Base-by-base conservation (phyloP, 1,140 invertebrate species). In the Calosoma granatense region DNA sequence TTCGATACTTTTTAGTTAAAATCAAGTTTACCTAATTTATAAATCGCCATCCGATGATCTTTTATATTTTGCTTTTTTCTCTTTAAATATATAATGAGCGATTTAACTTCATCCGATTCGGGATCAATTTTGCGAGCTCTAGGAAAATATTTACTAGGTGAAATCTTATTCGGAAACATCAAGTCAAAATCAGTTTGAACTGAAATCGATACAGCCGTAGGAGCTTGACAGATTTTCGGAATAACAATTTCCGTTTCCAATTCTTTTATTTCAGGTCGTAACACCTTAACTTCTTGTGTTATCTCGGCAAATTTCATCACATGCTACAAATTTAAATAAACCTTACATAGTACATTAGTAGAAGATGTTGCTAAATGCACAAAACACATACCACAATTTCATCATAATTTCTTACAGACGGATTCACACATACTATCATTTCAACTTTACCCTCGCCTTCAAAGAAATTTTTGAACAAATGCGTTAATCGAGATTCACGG, bases 381-480 rank as follows among this genome's bases (percentile, higher is more conserved):
- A n/a, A n/a, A n/a, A n/a, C n/a, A n/a, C n/a, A n/a, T n/a, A n/a
- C n/a, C 88, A 30, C 26, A 14, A 14, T 98, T 72, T 99, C 97
- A 72, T 98, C 94, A 71, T 88, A 97, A 72, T 99, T 95, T 54
- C 91, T 85, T 21, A 82, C 75, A 54, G 85, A 81, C 0, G 96
- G 97, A 78, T 98, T 99, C 4, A 96, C 83, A 74, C 97, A 99
- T 2, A 99, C 88, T 52, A 99, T 84, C 96, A 99, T 98, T 58
- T 87, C 77, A 0, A 99, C 92, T 66, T 88, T 86, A 12, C 96
- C 96, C 69, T 96, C 89, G 1, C 96, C 96, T 73, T 98, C 97
- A 74, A 99, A 98, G 72, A 91, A 99, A 68, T 90, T 97, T 72
- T 98, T 98, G 69, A 99, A 98, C 47, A 98, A 79, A 73, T 95